phyloP scores from a whole-genome alignment of 2,113 vertebrate species.

The Pygoscelis adeliae region DNA sequence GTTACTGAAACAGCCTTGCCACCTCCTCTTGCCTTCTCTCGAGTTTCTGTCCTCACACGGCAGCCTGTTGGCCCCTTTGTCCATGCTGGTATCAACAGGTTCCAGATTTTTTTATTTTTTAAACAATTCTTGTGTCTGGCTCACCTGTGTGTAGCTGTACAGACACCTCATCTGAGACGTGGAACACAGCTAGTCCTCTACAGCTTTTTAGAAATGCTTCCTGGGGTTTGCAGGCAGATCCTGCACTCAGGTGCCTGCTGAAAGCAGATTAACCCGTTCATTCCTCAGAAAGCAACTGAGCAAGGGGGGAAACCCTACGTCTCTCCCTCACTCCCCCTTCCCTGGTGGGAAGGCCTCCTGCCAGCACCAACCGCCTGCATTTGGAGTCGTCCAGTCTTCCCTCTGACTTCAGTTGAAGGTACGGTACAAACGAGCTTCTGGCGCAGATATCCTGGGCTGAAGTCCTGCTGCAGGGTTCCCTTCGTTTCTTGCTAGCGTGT shows the following conservation, averaged over 20 bases:
- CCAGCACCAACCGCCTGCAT: background rate
- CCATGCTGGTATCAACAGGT: background rate
- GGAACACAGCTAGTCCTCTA: fast-evolving
- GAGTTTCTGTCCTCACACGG: fast-evolving
- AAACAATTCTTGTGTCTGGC: background rate
- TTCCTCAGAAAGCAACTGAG: background rate
- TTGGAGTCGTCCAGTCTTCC: background rate
- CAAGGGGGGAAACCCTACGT: background rate
- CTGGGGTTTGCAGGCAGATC: background rate
- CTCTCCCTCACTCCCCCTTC: background rate
- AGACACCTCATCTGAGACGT: background rate
- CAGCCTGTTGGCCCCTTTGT: background rate
- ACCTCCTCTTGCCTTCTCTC: background rate
- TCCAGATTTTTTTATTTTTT: background rate
- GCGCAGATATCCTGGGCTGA: background rate
- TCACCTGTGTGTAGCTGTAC: background rate
- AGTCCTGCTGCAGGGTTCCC: background rate
- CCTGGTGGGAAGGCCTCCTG: background rate
- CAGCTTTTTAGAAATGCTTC: background rate
- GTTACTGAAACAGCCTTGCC: background rate
- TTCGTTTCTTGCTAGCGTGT: background rate
- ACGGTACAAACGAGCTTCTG: background rate
- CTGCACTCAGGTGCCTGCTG: background rate
- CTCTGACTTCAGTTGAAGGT: background rate
- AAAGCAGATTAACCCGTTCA: background rate